Base-by-base conservation (phyloP, 2,113 vertebrate genomes). In the Crotophaga sulcirostris region DNA sequence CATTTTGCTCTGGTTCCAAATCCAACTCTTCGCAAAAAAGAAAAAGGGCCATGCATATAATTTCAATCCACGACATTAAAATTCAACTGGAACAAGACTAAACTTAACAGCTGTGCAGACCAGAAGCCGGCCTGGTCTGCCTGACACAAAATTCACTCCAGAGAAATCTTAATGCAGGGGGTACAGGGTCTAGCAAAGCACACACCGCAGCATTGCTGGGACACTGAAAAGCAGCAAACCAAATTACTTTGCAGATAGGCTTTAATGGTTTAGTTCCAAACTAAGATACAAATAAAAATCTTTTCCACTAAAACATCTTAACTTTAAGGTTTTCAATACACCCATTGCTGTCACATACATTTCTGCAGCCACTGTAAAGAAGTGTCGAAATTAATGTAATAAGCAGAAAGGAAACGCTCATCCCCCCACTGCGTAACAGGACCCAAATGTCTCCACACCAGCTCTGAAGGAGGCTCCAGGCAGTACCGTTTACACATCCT, bases 1-100 rank as follows among this genome's bases (percentile, higher is more conserved):
- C 98, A 99, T 99, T 98, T 96, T 97, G 97, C 73, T 97, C 95
- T 97, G 76, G 64, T 77, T 72, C 84, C 96, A 97, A 96, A 97
- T 87, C 87, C 87, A 97, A 92, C 87, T 96, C 96, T 97, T 96
- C 93, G 74, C 95, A 96, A 96, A 96, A 97, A 89, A 95, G 93
- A 97, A 90, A 97, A 97, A 97, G 2, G 94, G 93, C 93, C 96
- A 98, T 23, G 97, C 82, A 86, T 76, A 92, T 76, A 31, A 96
- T 96, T 96, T 95, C 76, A 97, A 94, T 92, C 69, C 81, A 94
- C 9, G 81, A 96, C 56, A 97, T 51, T 54, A 94, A 84, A 90
- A 95, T 84, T 83, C 90, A 94, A 93, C 85, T 91, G 76, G 81
- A 94, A 88, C 82, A 97, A 94, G 94, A 89, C 66, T 97, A 82